Evolutionary conservation across 2,113 vertebrate genomes (phyloP).

Genomic region (Ranitomeya imitator): DNA sequence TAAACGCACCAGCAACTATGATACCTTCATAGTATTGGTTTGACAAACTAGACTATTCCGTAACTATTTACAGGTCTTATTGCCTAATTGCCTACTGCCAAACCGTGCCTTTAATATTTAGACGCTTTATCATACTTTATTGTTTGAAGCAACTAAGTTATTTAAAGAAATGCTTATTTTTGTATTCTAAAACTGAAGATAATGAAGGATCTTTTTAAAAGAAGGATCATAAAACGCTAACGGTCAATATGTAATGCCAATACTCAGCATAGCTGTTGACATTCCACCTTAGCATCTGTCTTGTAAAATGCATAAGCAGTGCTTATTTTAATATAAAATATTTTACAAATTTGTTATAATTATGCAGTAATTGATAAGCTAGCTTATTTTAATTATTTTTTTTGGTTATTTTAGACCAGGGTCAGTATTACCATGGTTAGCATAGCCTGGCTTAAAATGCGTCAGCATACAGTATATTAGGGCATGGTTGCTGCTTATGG

Average conservation of each 20-base stretch:
- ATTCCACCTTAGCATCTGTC: slow-evolving; percentile 69
- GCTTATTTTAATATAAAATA: slow-evolving; percentile 80
- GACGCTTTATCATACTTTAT: slow-evolving; percentile 23
- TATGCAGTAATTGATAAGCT: slow-evolving; percentile 73
- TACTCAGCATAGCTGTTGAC: not conserved
- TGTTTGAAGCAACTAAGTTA: slow-evolving; percentile 43
- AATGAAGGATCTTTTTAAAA: not conserved
- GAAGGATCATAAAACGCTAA: not conserved
- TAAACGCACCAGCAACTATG: slow-evolving; percentile 7
- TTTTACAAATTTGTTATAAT: slow-evolving; percentile 69
- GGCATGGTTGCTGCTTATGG: not conserved
- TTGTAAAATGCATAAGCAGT: slow-evolving; percentile 81
- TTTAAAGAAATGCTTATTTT: slow-evolving; percentile 40
- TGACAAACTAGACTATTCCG: not conserved
- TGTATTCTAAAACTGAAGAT: slow-evolving; percentile 25
- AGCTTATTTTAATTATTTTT: slow-evolving; percentile 66
- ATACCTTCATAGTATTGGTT: slow-evolving; percentile 20
- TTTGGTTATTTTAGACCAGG: slow-evolving; percentile 9
- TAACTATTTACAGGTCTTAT: slow-evolving; percentile 5
- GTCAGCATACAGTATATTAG: slow-evolving; percentile 6
- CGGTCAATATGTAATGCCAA: not conserved
- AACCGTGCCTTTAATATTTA: not conserved
- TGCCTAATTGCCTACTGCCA: slow-evolving; percentile 18
- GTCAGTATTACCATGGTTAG: slow-evolving; percentile 14
- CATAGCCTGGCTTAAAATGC: slow-evolving; percentile 20